Percentiles rank a stretch among this genome's conserved stretches.
Evolutionary conservation across 2,888 invertebrate genomes (phyloP).

Genomic region (Pseudolycoriella hygida): DNA sequence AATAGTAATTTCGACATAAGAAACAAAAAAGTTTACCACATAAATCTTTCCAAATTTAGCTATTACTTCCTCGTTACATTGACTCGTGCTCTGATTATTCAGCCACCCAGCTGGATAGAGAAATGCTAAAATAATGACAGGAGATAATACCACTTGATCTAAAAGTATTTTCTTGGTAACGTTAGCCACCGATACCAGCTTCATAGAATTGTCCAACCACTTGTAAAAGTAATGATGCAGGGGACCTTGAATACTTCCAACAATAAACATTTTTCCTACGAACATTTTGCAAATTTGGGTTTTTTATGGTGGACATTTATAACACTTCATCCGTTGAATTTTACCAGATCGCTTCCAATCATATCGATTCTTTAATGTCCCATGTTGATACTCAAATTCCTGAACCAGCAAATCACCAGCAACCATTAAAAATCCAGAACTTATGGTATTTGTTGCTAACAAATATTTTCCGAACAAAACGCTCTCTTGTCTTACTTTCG

Average conservation of each 20-base stretch:
- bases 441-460: conserved; percentile 58
- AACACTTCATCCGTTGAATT: no score
- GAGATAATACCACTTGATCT: conserved; percentile 55
- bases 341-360: conserved; percentile 42
- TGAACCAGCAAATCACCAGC: conserved; percentile 69
- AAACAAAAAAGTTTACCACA: conserved; percentile 29
- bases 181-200: conserved; percentile 36
- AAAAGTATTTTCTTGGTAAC: conserved; percentile 52
- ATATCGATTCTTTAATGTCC: conserved; percentile 28
- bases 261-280: conserved; percentile 55
- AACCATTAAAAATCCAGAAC: conserved; percentile 59
- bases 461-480: conserved; percentile 50
- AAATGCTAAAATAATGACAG: conserved; percentile 58
- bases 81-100: conserved; percentile 42
- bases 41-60: conserved; percentile 57
- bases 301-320: no score
- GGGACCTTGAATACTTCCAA: conserved; percentile 65
- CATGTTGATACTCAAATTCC: conserved; percentile 44
- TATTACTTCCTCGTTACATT: conserved; percentile 40
- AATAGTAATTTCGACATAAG: conserved; percentile 4
- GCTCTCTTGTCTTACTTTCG: not conserved
- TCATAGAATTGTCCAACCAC: conserved; percentile 49
- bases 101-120: conserved; percentile 62
- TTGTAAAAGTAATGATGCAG: conserved; percentile 73
- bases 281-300: conserved; percentile 14